These are phyloP conservation scores for Iselma pallidipennis DNA, from an alignment of 2,888 invertebrate genomes.

Conservation along the genomic window DNA sequence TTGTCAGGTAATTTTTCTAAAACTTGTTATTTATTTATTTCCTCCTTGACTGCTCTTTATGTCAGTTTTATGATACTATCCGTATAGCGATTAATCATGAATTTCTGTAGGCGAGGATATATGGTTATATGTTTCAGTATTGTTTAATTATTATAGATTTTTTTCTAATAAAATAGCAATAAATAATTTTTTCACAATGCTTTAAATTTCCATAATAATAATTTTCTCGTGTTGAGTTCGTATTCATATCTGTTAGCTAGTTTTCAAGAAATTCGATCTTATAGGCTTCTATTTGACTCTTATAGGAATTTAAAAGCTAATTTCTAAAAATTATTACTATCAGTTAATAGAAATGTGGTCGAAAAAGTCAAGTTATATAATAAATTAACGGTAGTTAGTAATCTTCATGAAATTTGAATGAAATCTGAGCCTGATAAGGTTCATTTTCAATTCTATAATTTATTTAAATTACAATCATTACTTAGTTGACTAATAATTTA, in stretches of 20 bases:
- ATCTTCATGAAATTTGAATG: neutral
- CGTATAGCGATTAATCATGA: neutral
- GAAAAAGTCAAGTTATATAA: neutral
- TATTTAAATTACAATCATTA: neutral
- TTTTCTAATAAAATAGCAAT: too few relatives aligned
- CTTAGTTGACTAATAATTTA: neutral
- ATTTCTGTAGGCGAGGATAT: neutral
- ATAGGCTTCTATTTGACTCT: too few relatives aligned
- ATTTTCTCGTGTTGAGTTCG: too few relatives aligned
- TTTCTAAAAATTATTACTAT: too few relatives aligned
- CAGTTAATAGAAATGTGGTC: neutral
- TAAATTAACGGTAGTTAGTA: neutral
- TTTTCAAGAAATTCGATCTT: too few relatives aligned
- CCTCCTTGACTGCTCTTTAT: neutral
- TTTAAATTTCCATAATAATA: too few relatives aligned
- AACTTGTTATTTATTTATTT: too few relatives aligned
- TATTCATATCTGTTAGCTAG: too few relatives aligned
- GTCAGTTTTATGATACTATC: neutral
- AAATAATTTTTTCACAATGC: too few relatives aligned
- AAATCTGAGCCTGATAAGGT: neutral
- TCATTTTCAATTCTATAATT: neutral
- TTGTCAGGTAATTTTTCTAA: neutral
- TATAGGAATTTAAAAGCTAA: too few relatives aligned
- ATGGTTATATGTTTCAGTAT: neutral
- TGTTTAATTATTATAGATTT: too few relatives aligned